Conservation (phyloP, 2,797 vertebrate species). For the Lagocephalus sceleratus region DNA sequence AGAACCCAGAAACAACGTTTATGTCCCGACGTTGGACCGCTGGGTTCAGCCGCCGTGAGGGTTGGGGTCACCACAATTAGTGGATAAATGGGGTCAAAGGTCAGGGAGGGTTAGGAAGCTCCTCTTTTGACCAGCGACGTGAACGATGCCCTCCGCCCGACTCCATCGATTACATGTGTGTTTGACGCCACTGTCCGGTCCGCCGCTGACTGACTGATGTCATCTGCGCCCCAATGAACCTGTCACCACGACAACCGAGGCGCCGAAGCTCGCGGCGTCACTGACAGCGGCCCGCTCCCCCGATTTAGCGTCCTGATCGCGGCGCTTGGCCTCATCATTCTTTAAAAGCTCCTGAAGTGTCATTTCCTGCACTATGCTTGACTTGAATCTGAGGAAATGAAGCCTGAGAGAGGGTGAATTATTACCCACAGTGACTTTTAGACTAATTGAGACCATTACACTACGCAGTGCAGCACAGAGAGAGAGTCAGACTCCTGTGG, state of each 20-base stretch:
- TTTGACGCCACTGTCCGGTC: slow-evolving; percentile 46
- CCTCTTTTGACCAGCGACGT: no score
- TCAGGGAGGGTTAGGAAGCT: no score
- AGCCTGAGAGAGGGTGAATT: slow-evolving; percentile 69
- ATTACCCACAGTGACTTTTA: slow-evolving; percentile 69
- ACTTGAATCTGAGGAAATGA: slow-evolving; percentile 72
- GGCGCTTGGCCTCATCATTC: slow-evolving; percentile 67
- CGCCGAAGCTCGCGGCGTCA: slow-evolving; percentile 29
- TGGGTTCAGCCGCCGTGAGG: no score
- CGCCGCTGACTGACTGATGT: slow-evolving; percentile 55
- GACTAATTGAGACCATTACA: slow-evolving; percentile 72
- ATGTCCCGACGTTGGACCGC: no score
- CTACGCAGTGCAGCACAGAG: slow-evolving; percentile 34
- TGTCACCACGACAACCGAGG: slow-evolving; percentile 35
- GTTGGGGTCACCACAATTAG: no score
- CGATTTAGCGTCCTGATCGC: slow-evolving; percentile 66
- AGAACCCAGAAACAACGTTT: no score
- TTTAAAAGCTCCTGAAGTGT: slow-evolving; percentile 73
- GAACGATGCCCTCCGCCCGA: no score
- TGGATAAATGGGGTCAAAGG: no score
- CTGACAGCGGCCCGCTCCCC: slow-evolving; percentile 32
- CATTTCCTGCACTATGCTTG: slow-evolving; percentile 71
- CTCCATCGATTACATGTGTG: slow-evolving; percentile 41
- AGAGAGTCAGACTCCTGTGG: slow-evolving; percentile 21
- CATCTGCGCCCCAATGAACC: slow-evolving; percentile 65